Evolutionary conservation across 2,888 invertebrate genomes (phyloP), one percentile per base, ranked within the genome.

Genomic region (Drosophila ustulata): DNA sequence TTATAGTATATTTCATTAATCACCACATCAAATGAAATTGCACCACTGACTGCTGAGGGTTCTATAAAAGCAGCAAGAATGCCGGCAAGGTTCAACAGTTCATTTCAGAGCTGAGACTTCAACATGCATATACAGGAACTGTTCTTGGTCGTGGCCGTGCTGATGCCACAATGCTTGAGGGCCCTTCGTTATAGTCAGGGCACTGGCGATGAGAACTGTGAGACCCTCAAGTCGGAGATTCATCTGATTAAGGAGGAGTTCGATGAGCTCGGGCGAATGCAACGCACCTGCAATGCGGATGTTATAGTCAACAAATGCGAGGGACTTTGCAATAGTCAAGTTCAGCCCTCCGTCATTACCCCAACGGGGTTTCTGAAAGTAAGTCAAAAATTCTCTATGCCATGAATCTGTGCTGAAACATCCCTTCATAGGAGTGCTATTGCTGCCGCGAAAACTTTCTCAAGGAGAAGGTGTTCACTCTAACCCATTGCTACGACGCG

Each of bases 241-340:
- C 97, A 97, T 91, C 93, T 98, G 71, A 96, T 96, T 52, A 98
- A 98, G 96, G 98, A 98, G 93, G 97, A 98, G 91, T 97, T 96
- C 89, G 96, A 97, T 88, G 97, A 97, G 76, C 93, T 96, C 85
- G 97, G 97, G n/a, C 93, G 96, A 78, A 93, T 98, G 83, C 94
- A 95, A 83, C 94, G 98, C 89, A 97, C 97, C 11, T 98, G 98
- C 90, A 97, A 96, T 90, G 97, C 97, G 0, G 97, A 97, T 92
- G 95, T 98, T 46, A 95, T 95, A 11, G 97, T 98, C 0, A 98
- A 97, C 90, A 98, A 98, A 93, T 98, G 98, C 90, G 98, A 98
- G 92, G 98, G 98, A 26, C 95, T 96, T 75, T 98, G 98, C 91
- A 96, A 94, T 78, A 98, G 98, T 75, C 97, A 97, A 93, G 97